Base-by-base conservation (phyloP, 2,113 vertebrate genomes). In the Elephantulus edwardii region DNA sequence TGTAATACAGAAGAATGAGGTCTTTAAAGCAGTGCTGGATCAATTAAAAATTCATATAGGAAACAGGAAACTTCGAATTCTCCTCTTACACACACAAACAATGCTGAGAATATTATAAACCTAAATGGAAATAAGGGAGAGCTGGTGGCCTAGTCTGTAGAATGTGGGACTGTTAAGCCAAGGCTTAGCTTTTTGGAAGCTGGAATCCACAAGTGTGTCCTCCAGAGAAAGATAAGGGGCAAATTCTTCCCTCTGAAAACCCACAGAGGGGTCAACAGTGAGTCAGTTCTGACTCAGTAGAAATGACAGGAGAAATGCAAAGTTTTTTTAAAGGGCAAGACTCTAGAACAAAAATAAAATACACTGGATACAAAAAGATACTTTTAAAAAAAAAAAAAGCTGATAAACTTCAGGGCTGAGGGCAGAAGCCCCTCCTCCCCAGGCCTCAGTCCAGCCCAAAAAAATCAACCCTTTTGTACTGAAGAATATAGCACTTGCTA, bases 1-100 rank as follows among this genome's bases (percentile, higher is more conserved):
- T 8, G 33, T 38, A 33, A 38, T 0, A n/a, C n/a, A n/a, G n/a
- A n/a, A n/a, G n/a, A n/a, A n/a, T 3, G 54, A n/a, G 44, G 1
- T 42, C 75, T 74, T 80, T 50, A n/a, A 28, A 58, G 26, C n/a
- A 14, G 33, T 64, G 60, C 60, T 13, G 60, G 28, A 19, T 13
- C 30, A 33, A 33, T 64, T 33, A n/a, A 64, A 14, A 64, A 33
- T 14, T 64, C 22, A 11, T 33, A 33, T 30, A 62, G 60, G 13
- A 62, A 62, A 62, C 60, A 62, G 33, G 33, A 33, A 33, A n/a
- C 28, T 3, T 64, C 16, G 30, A 64, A 33, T 13, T 60, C 33
- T 26, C 5, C 30, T 33, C 33, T 64, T 64, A n/a, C 62, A 64
- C 62, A 64, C 62, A 64, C 62, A 64, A 64, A 64, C 33, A 35